Evolutionary conservation across 2,888 invertebrate genomes (phyloP), one percentile per base, ranked within the genome.

Genomic region (Scotopteryx bipunctaria): DNA sequence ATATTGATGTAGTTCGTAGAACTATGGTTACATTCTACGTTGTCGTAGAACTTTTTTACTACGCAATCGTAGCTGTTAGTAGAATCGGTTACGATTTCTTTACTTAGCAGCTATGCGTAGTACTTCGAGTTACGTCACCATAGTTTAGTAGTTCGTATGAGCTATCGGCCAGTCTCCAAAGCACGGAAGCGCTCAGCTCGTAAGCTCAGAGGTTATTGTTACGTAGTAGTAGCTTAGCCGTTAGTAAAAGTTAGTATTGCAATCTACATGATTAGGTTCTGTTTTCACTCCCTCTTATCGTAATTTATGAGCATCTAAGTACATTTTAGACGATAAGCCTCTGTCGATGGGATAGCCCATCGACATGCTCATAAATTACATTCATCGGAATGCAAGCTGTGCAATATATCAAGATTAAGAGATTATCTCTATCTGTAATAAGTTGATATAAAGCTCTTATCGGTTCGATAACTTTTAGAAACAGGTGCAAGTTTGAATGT

Each of bases 351-450:
- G 55, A 57, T 57, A 63, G n/a, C n/a, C n/a, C n/a, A n/a, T n/a
- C n/a, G n/a, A n/a, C n/a, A n/a, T n/a, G n/a, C n/a, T n/a, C n/a
- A n/a, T n/a, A n/a, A n/a, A n/a, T n/a, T n/a, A n/a, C n/a, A n/a
- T n/a, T n/a, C n/a, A 71, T 74, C 4, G 4, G 69, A 69, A 67
- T 67, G 67, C 52, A 58, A 64, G 66, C 61, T 70, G 62, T 63
- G 68, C 69, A 64, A 75, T 76, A 75, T 71, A 78, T 75, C 75
- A 76, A 68, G 71, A 77, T 76, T 71, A 76, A 54, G 46, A 57
- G 61, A 63, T 64, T 69, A 72, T 68, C 65, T 65, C 52, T 64
- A 65, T 69, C 64, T 59, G 60, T 61, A 70, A 69, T 74, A 64
- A 63, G 66, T 69, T 64, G 76, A 70, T 74, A 74, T 76, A 63